These are phyloP conservation scores for Colius striatus DNA, from an alignment of 2,113 vertebrate species.

Conservation along the genomic window DNA sequence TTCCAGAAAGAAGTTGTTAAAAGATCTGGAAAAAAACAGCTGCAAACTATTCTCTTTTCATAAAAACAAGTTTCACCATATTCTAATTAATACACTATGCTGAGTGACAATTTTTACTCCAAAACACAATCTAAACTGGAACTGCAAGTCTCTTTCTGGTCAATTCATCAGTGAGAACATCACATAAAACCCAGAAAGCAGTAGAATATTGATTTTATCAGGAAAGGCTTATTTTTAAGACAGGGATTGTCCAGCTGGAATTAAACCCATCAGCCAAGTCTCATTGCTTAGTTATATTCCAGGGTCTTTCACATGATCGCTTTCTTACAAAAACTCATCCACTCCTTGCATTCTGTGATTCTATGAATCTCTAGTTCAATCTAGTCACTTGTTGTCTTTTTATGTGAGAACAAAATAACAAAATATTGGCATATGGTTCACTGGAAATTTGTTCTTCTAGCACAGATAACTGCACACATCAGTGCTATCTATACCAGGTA, in stretches of 20 bases:
- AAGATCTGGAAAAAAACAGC: not conserved
- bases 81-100: too few relatives aligned
- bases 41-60: not conserved
- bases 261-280: not conserved
- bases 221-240: not conserved
- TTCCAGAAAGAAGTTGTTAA: not conserved
- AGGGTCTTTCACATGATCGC: rapidly evolving
- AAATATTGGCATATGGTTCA: not conserved
- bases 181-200: not conserved
- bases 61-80: too few relatives aligned
- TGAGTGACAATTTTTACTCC: too few relatives aligned
- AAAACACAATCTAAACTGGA: too few relatives aligned
- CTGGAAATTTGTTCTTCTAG: not conserved
- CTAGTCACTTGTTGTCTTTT: not conserved
- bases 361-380: not conserved
- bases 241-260: not conserved
- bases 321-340: not conserved
- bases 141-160: too few relatives aligned
- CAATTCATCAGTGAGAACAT: not conserved
- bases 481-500: not conserved
- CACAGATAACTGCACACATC: not conserved
- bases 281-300: not conserved
- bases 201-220: not conserved
- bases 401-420: not conserved
- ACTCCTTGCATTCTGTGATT: not conserved